A percentile compares a stretch with the other conserved stretches of the same genome.
Evolutionary conservation across 2,888 invertebrate species (phyloP).

Genomic region (Scelioninae gen. 2): DNA sequence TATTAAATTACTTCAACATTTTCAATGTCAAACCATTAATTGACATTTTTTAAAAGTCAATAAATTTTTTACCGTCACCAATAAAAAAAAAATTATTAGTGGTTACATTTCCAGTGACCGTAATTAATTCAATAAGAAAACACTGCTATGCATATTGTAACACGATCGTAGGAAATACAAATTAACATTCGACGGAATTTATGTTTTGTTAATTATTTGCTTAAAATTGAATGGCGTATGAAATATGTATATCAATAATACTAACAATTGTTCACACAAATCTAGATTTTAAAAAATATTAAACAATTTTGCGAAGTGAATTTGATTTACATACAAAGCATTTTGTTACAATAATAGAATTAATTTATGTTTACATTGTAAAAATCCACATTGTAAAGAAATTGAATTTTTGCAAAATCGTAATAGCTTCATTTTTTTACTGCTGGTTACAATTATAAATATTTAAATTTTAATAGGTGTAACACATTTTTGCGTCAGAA

Average conservation of each 20-base stretch:
- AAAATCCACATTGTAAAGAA: not conserved
- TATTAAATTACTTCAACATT: too few relatives aligned
- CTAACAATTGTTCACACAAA: conserved; percentile 3
- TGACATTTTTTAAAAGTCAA: conserved; percentile 4
- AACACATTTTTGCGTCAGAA: conserved; percentile 27
- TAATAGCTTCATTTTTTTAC: not conserved
- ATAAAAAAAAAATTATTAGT: conserved; percentile 23
- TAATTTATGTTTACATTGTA: not conserved
- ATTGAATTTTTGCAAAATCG: not conserved
- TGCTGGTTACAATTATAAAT: conserved; percentile 9
- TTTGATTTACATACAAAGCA: not conserved
- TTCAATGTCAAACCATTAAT: not conserved
- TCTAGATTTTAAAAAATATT: not conserved
- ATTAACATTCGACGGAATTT: conserved; percentile 2
- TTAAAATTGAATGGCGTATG: not conserved
- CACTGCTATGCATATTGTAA: conserved; percentile 33
- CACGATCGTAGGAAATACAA: conserved; percentile 11
- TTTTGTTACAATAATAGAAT: not conserved
- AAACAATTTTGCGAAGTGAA: not conserved
- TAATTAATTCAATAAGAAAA: conserved; percentile 31
- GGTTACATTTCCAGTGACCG: conserved; percentile 27
- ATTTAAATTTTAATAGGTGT: conserved; percentile 23
- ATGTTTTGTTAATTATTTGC: not conserved
- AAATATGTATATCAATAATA: conserved; percentile 1
- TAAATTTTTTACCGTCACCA: conserved; percentile 3